A percentile compares a stretch with the other conserved stretches of the same genome.
These are phyloP conservation scores for Gymnocheta viridis DNA, from an alignment of 2,888 invertebrate species.

Conservation along the genomic window DNA sequence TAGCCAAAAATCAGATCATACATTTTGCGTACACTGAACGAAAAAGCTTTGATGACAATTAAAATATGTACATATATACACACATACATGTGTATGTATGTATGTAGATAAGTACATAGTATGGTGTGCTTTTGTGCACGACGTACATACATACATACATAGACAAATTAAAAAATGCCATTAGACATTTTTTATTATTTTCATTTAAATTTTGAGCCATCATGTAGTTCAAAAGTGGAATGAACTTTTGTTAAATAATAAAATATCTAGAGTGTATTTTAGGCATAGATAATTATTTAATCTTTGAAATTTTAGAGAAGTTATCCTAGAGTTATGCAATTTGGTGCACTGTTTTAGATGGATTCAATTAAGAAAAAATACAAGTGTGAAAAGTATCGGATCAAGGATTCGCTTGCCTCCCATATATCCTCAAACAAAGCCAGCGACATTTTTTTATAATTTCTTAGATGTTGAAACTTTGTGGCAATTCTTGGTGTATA, in stretches of 20 bases:
- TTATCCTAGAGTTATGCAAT: too few relatives aligned
- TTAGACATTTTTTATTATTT: slow-evolving; percentile 25
- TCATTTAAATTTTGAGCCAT: slow-evolving; percentile 24
- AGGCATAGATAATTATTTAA: background rate
- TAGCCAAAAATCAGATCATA: slow-evolving; percentile 8
- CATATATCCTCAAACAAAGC: too few relatives aligned
- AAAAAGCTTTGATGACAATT: slow-evolving; percentile 31
- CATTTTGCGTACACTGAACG: slow-evolving; percentile 35
- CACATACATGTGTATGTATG: too few relatives aligned
- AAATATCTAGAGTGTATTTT: background rate
- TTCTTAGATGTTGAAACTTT: too few relatives aligned
- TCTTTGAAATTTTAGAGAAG: too few relatives aligned
- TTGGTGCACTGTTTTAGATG: too few relatives aligned
- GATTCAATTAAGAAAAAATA: too few relatives aligned
- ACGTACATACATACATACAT: background rate
- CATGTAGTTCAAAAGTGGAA: slow-evolving; percentile 65
- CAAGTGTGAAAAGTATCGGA: too few relatives aligned
- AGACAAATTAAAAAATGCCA: slow-evolving; percentile 9
- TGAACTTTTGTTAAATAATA: slow-evolving; percentile 58
- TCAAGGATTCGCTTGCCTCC: too few relatives aligned
- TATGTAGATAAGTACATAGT: background rate
- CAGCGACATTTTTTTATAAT: too few relatives aligned
- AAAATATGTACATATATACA: background rate
- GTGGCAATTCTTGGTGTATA: too few relatives aligned
- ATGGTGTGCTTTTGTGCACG: background rate